Evolutionary conservation across 2,888 invertebrate genomes (phyloP), one percentile per base, ranked within the genome.

Genomic region (Conistra vaccinii): DNA sequence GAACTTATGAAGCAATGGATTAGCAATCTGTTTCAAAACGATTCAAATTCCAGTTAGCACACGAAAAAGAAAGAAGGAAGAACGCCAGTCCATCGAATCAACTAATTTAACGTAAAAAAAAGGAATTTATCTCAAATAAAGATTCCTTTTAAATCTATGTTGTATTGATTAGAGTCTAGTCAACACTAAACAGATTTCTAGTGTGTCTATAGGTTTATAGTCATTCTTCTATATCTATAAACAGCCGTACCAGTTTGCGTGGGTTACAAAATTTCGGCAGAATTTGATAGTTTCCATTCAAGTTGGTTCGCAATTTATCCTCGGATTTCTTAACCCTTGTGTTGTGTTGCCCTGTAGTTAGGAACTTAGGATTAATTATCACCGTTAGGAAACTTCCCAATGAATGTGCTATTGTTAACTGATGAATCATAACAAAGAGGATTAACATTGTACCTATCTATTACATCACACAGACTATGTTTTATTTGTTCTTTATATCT

Each of bases 391-490:
- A 81, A 68, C 57, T 63, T 65, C 20, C 51, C 63, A 68, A 81
- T 68, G 48, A 81, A 63, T 75, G 14, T 63, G 26, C 68, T 65
- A 60, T 68, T 81, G 63, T 81, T 68, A 76, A 68, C 53, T 68
- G 67, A 53, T 81, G 78, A 75, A 58, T 69, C 62, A 75, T 55
- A 65, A 80, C 55, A 61, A 65, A 73, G 74, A 61, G 12, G 66
- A 57, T 66, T 48, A 48, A 23, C 23, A 26, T 42, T 60, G 45
- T 45, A 51, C 20, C 3, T 65, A 62, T 55, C n/a, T 58, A 29
- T 65, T 79, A 53, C 45, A 48, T 53, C 45, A 65, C 29, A 51
- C 17, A 20, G 20, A 4, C 32, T 48, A 42, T 42, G 42, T 42
- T 42, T 42, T 14, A 42, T 4, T 42, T 42, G 4, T 42, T 42